phyloP scores from a whole-genome alignment of 2,797 vertebrate species.

The Nasua narica region DNA sequence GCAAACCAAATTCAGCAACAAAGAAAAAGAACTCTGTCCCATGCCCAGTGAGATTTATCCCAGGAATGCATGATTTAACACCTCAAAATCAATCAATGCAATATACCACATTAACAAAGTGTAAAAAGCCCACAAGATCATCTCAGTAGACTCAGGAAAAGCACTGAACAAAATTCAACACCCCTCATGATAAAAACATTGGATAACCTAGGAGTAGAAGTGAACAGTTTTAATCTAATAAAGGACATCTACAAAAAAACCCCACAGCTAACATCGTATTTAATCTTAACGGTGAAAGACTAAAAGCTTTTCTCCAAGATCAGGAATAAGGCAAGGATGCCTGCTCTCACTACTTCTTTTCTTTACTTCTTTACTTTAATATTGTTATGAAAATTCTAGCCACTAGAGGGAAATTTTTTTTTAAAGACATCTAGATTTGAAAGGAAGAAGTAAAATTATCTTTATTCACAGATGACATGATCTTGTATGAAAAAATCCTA shows the following conservation, averaged over 20 bases:
- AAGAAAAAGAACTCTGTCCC: not conserved
- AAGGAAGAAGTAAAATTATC: not conserved
- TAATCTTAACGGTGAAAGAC: not conserved
- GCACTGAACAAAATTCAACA: not conserved
- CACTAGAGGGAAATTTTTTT: not conserved
- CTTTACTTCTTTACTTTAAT: too few species aligned
- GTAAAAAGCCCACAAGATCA: not conserved
- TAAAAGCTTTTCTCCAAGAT: not conserved
- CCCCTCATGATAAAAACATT: not conserved
- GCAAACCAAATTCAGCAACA: not conserved
- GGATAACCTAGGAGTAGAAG: not conserved
- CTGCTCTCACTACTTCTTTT: not conserved
- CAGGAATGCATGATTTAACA: not conserved
- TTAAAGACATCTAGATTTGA: not conserved
- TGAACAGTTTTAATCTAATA: not conserved
- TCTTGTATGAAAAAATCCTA: not conserved
- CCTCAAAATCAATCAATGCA: not conserved
- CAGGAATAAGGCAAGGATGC: not conserved
- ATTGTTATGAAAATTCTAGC: not conserved
- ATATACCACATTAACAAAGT: not conserved
- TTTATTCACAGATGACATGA: not conserved
- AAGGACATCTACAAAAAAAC: not conserved
- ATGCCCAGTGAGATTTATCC: not conserved
- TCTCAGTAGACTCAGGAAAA: not conserved
- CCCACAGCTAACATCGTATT: not conserved